A percentile compares a stretch with the other conserved stretches of the same genome.
Evolutionary conservation across 2,797 vertebrate species (phyloP).

Genomic region (Anisognathus igniventris): DNA sequence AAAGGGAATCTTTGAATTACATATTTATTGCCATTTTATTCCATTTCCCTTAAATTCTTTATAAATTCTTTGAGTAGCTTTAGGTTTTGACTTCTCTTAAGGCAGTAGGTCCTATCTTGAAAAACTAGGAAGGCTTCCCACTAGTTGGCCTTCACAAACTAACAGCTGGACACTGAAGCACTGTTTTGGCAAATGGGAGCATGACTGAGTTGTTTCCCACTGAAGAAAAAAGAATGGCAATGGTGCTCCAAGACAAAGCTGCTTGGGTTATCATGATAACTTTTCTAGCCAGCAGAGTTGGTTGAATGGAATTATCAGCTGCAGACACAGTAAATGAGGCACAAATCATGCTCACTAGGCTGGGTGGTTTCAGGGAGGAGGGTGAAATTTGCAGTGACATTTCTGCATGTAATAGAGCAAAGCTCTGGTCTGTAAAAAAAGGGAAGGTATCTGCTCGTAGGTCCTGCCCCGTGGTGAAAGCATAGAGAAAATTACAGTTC

Average conservation of each 20-base stretch:
- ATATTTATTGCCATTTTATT: not conserved
- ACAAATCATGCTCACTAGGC: not conserved
- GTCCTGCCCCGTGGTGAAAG: not conserved
- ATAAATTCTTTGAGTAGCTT: not conserved
- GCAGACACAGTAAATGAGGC: not conserved
- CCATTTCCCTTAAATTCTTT: not conserved
- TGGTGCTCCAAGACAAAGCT: not conserved
- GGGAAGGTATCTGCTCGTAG: rapidly evolving
- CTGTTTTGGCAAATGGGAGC: not conserved
- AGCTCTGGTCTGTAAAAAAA: not conserved
- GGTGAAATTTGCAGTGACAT: conserved; percentile 8
- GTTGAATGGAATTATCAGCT: not conserved
- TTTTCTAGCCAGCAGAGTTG: not conserved
- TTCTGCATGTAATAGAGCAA: not conserved
- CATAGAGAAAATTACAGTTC: not conserved
- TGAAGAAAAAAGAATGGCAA: not conserved
- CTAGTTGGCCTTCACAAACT: not conserved
- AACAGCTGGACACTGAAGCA: not conserved
- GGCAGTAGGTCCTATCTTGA: not conserved
- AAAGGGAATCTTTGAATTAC: not conserved
- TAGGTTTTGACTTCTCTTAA: not conserved
- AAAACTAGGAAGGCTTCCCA: not conserved
- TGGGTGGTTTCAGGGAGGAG: not conserved
- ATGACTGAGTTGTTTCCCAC: not conserved
- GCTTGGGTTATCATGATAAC: not conserved